Conservation (phyloP, 2,888 invertebrate genomes). For the Andrena trimmerana region DNA sequence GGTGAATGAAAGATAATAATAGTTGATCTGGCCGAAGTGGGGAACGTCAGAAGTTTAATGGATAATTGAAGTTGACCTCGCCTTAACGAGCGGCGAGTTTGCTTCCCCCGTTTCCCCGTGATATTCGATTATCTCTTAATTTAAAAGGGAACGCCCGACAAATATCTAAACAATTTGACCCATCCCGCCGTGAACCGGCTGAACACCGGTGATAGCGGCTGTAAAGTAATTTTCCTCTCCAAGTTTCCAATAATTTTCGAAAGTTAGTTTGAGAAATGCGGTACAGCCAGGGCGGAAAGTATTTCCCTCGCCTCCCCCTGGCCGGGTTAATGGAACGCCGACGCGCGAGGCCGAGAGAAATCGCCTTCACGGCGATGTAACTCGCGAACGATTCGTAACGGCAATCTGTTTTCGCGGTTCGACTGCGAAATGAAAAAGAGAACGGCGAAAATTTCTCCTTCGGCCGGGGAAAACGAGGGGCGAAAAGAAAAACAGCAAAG, state of each 20-base stretch:
- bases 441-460: slow-evolving; percentile 19
- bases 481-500: slow-evolving; percentile 3
- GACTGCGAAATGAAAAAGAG: slow-evolving; percentile 25
- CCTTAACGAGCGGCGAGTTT: background rate
- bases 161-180: slow-evolving; percentile 24
- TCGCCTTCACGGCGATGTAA: slow-evolving; percentile 16
- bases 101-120: background rate
- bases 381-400: slow-evolving; percentile 15
- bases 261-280: slow-evolving; percentile 25
- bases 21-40: background rate
- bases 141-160: slow-evolving; percentile 3
- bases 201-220: background rate
- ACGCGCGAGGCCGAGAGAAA: slow-evolving; percentile 9
- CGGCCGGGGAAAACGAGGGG: too few relatives aligned
- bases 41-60: slow-evolving; percentile 16
- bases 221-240: slow-evolving; percentile 14
- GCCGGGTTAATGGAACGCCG: slow-evolving; percentile 47
- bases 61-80: slow-evolving; percentile 16
- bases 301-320: background rate
- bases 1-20: slow-evolving; percentile 8
- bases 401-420: slow-evolving; percentile 22
- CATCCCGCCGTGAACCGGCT: background rate
- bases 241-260: background rate
- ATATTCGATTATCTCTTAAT: slow-evolving; percentile 23
- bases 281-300: slow-evolving; percentile 7